Percentiles rank a stretch among this genome's conserved stretches.
phyloP scores from a whole-genome alignment of 2,113 vertebrate species.

The Nothocercus nigrocapillus region DNA sequence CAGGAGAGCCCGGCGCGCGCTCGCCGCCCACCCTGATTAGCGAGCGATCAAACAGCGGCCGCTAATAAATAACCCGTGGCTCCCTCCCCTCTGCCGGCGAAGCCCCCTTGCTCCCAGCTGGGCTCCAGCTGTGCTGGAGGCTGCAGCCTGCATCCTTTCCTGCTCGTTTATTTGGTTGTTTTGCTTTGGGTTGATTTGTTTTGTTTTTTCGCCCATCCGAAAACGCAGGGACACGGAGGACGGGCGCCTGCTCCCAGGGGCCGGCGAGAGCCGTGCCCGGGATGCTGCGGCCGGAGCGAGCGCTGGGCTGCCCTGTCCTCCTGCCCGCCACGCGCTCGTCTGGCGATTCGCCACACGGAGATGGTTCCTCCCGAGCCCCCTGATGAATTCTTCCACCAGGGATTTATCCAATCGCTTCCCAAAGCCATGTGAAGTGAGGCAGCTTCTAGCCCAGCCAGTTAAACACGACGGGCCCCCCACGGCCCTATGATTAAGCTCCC shows the following conservation, averaged over 20 bases:
- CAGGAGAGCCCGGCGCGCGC: not conserved
- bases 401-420: slow-evolving; percentile 26
- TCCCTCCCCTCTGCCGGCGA: slow-evolving; percentile 64
- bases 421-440: slow-evolving; percentile 2
- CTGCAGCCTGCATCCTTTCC: not conserved
- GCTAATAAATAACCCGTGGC: slow-evolving; percentile 69
- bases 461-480: not conserved
- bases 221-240: not conserved
- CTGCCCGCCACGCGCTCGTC: not conserved
- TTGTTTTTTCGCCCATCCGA: not conserved
- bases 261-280: not conserved
- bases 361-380: not conserved
- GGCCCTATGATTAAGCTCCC: rapidly evolving
- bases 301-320: too few species aligned
- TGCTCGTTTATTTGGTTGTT: not conserved
- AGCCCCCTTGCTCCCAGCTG: slow-evolving; percentile 73
- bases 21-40: slow-evolving; percentile 48
- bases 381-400: slow-evolving; percentile 40
- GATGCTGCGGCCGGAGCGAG: too few species aligned
- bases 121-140: slow-evolving; percentile 72
- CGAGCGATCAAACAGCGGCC: slow-evolving; percentile 48
- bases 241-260: not conserved
- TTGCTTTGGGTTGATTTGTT: not conserved
- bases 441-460: slow-evolving; percentile 58
- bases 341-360: not conserved